Percentiles rank a stretch among this genome's conserved stretches.
These are phyloP conservation scores for Poeciliopsis occidentalis DNA, from an alignment of 2,113 vertebrate genomes.

Conservation along the genomic window DNA sequence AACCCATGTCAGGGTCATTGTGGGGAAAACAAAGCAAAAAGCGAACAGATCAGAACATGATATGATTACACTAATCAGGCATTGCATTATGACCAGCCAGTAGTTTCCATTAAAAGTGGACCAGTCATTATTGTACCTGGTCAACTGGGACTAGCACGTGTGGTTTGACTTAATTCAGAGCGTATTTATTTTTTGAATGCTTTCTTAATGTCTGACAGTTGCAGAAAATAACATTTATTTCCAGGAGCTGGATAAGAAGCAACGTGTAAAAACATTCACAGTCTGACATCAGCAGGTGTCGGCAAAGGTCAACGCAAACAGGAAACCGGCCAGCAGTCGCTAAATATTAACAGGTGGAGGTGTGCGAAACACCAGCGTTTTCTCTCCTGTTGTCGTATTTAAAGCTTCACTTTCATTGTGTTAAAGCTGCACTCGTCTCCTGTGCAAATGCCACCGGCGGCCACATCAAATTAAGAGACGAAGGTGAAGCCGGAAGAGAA, in stretches of 20 bases:
- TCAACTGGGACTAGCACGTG: too few relatives aligned
- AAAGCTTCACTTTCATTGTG: too few relatives aligned
- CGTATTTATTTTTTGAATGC: not conserved
- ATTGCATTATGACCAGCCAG: not conserved
- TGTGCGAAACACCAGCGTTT: too few relatives aligned
- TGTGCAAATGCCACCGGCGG: too few relatives aligned
- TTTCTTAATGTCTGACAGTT: conserved; percentile 1
- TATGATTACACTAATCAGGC: not conserved
- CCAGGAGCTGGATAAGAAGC: too few relatives aligned
- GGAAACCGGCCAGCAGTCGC: not conserved
- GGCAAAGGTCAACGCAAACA: conserved; percentile 17
- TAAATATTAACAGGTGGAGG: too few relatives aligned
- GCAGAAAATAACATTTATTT: not conserved
- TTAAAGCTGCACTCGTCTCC: too few relatives aligned
- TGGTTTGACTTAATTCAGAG: not conserved
- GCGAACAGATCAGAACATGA: not conserved
- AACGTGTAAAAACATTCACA: not conserved
- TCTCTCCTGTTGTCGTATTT: too few relatives aligned
- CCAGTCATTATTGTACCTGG: too few relatives aligned
- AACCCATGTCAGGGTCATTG: not conserved
- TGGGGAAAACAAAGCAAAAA: not conserved
- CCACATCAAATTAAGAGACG: too few relatives aligned
- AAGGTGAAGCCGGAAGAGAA: too few relatives aligned
- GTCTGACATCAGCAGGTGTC: conserved; percentile 12
- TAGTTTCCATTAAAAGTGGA: too few relatives aligned